Evolutionary conservation across 64 coral and sea anemone genomes (phyloP).

Genomic region (Montipora efflorescens): DNA sequence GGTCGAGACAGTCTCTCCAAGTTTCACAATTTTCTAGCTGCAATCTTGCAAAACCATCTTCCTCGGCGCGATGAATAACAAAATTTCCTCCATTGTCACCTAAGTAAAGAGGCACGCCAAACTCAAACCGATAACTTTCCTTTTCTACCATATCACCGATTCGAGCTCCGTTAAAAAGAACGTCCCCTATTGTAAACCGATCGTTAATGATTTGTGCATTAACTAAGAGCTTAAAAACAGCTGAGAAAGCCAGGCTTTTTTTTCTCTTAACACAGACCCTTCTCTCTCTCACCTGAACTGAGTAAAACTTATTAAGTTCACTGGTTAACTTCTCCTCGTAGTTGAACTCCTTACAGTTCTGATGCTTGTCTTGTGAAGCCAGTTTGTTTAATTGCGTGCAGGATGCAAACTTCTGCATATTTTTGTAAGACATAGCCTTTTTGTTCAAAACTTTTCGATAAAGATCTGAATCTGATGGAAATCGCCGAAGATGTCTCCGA

Average conservation of each 20-base stretch:
- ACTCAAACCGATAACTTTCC: constrained; percentile 74
- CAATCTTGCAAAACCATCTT: constrained; percentile 78
- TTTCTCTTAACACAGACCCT: constrained; percentile 34
- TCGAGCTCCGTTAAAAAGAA: constrained; percentile 32
- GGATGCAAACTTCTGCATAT: constrained; percentile 21
- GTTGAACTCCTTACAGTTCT: constrained; percentile 27
- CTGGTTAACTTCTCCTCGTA: constrained; percentile 64
- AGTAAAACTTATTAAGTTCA: constrained; percentile 73
- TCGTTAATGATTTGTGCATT: constrained; percentile 71
- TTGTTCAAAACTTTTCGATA: constrained; percentile 28
- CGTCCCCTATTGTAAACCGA: constrained; percentile 69
- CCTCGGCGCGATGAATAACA: constrained; percentile 68
- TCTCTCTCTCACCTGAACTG: constrained; percentile 42
- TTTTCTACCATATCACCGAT: constrained; percentile 62
- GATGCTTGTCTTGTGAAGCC: background rate
- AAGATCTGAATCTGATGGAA: constrained; percentile 35
- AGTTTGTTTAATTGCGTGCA: constrained; percentile 45
- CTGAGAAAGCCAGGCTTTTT: constrained; percentile 73
- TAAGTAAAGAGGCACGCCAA: constrained; percentile 76
- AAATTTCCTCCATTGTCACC: constrained; percentile 44
- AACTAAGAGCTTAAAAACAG: constrained; percentile 71
- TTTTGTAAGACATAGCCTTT: constrained; percentile 29
- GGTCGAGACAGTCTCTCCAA: constrained; percentile 48
- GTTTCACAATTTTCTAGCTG: constrained; percentile 46
- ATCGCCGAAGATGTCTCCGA: background rate